phyloP scores from a whole-genome alignment of 1,140 invertebrate genomes.

The Druon quercuslanigerum region DNA sequence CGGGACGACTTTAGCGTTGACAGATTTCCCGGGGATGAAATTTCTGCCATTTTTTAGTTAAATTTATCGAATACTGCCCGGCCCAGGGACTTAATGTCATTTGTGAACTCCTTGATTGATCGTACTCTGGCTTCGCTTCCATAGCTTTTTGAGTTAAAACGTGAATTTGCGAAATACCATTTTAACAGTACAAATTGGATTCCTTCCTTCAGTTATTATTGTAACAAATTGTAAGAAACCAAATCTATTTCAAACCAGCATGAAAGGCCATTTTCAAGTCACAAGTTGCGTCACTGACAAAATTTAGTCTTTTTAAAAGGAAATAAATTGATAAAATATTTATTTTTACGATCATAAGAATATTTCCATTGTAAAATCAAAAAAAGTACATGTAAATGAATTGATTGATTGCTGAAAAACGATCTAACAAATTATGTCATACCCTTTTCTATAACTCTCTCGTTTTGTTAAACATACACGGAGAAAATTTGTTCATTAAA shows the following conservation, averaged over 20 bases:
- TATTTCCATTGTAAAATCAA: no score
- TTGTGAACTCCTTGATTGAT: slow-evolving; percentile 55
- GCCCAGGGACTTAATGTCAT: slow-evolving; percentile 43
- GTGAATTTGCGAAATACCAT: neutral
- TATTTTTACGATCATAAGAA: no score
- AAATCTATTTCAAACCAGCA: neutral
- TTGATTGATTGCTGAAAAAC: no score
- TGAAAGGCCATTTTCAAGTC: no score
- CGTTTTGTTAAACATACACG: no score
- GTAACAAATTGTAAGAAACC: neutral
- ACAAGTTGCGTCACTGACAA: no score
- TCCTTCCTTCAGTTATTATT: neutral
- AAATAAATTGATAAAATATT: no score
- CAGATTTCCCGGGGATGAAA: slow-evolving; percentile 58
- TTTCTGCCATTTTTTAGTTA: slow-evolving; percentile 52
- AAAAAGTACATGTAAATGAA: no score
- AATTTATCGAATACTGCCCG: slow-evolving; percentile 51
- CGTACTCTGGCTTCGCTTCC: slow-evolving; percentile 36
- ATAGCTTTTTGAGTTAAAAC: slow-evolving; percentile 45
- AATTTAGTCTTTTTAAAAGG: no score
- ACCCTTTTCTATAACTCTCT: no score
- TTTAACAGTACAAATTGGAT: neutral
- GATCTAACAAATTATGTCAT: no score
- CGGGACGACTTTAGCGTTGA: slow-evolving; percentile 39
- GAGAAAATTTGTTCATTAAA: no score